Percentiles rank a stretch among this genome's conserved stretches.
Evolutionary conservation across 1,140 invertebrate genomes (phyloP).

Genomic region (Lordiphosa mommai): DNA sequence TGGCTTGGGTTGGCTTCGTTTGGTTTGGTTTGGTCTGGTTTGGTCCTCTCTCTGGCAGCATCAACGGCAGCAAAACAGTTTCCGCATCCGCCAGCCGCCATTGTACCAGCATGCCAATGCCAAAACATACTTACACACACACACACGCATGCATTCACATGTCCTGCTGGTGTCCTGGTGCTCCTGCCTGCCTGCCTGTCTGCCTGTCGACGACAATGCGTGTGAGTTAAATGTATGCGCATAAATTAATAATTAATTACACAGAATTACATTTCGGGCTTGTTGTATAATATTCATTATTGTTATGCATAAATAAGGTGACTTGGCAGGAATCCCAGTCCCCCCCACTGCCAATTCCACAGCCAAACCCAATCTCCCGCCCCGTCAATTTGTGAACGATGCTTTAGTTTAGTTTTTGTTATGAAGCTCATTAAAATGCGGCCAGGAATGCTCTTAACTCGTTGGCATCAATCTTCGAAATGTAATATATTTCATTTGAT

Average conservation of each 20-base stretch:
- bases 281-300: constrained; percentile 80
- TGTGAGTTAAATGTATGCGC: constrained; percentile 79
- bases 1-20: constrained; percentile 35
- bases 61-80: constrained; percentile 76
- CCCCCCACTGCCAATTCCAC: neutral
- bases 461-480: constrained; percentile 57
- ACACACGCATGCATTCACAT: constrained; percentile 15
- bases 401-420: constrained; percentile 50
- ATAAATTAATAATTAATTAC: constrained; percentile 80
- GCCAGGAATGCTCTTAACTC: constrained; percentile 28
- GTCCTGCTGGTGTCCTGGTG: constrained; percentile 14
- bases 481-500: constrained; percentile 74
- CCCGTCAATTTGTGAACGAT: constrained; percentile 55
- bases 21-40: constrained; percentile 8
- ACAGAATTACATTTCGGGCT: constrained; percentile 79
- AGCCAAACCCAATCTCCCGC: neutral
- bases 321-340: constrained; percentile 34
- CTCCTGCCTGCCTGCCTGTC: constrained; percentile 3
- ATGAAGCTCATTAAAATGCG: constrained; percentile 67
- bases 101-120: constrained; percentile 72
- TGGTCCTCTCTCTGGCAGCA: constrained; percentile 41
- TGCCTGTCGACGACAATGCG: constrained; percentile 73
- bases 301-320: constrained; percentile 79
- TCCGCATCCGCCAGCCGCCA: constrained; percentile 74
- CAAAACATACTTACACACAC: constrained; percentile 39